Evolutionary conservation across 2,797 vertebrate species (phyloP), one percentile per base, ranked within the genome.

Genomic region (Myotis findleyi): DNA sequence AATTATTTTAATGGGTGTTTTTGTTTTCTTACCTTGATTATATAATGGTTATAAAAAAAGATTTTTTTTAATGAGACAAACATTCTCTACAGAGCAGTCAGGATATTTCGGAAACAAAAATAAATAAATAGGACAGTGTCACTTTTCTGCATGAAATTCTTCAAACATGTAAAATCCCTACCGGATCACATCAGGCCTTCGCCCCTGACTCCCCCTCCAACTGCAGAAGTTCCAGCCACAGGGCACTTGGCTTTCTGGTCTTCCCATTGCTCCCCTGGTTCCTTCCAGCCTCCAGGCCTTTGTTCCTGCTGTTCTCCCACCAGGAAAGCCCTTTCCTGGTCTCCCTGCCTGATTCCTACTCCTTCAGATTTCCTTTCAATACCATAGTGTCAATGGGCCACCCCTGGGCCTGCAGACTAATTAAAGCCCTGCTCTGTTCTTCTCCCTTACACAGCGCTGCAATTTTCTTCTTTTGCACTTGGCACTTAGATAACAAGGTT

Each of bases 391-490:
- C 77, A 75, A 17, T 1, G 33, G 73, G 36, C 38, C 44, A 57
- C 30, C 30, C 9, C 64, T 64, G 69, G 73, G 30, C 55, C 41
- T 16, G 18, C 1, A n/a, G 55, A 82, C 89, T 75, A 53, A 89
- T 83, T 79, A 86, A 79, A 55, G 57, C 44, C 62, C 47, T 23
- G 2, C 77, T 93, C 83, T 93, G 53, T 27, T 77, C n/a, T 49
- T 90, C n/a, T 86, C 41, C 91, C 73, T 47, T 49, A 38, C 9
- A 59, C n/a, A 72, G 81, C 49, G 53, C 89, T 82, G 30, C 59
- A 80, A 44, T 73, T 94, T 94, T 76, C 75, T 55, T 95, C 89
- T 44, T 95, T 84, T 77, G 75, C 16, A 33, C 83, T 91, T 68
- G 87, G 72, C 51, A 66, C 82, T 66, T 18, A 87, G 81, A 25